phyloP scores from a whole-genome alignment of 2,797 vertebrate genomes.

The Huso huso region DNA sequence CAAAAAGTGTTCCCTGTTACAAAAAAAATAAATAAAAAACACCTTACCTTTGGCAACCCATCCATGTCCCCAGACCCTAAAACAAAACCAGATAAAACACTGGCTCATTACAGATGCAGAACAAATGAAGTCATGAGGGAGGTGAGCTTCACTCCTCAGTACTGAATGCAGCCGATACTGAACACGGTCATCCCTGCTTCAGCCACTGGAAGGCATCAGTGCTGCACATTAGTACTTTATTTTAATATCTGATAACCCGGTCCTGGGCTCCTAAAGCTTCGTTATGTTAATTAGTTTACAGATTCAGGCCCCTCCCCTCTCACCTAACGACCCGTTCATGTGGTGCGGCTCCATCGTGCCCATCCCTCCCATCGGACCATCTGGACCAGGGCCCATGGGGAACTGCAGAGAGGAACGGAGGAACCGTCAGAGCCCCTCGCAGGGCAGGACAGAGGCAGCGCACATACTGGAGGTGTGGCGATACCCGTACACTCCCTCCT shows the following conservation, averaged over 20 bases:
- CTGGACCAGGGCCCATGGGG: slow-evolving; percentile 79
- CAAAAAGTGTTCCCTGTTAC: too few species aligned
- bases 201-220: neutral
- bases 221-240: neutral
- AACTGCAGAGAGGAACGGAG: slow-evolving; percentile 50
- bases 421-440: too few species aligned
- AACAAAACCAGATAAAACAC: slow-evolving; percentile 14
- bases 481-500: too few species aligned
- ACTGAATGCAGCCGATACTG: too few species aligned
- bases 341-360: slow-evolving; percentile 83
- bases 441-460: too few species aligned
- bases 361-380: slow-evolving; percentile 81
- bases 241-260: neutral
- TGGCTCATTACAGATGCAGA: too few species aligned
- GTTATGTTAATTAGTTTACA: too few species aligned
- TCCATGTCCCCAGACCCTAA: slow-evolving; percentile 83
- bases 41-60: slow-evolving; percentile 81
- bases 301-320: slow-evolving; percentile 20
- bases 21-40: too few species aligned
- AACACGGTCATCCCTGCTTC: neutral
- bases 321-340: slow-evolving; percentile 89
- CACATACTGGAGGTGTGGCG: too few species aligned
- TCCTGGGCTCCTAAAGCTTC: neutral
- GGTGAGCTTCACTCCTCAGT: too few species aligned
- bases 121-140: too few species aligned